These are phyloP conservation scores for Cyanoramphus novaezelandiae DNA, from an alignment of 2,113 vertebrate genomes.

Conservation along the genomic window DNA sequence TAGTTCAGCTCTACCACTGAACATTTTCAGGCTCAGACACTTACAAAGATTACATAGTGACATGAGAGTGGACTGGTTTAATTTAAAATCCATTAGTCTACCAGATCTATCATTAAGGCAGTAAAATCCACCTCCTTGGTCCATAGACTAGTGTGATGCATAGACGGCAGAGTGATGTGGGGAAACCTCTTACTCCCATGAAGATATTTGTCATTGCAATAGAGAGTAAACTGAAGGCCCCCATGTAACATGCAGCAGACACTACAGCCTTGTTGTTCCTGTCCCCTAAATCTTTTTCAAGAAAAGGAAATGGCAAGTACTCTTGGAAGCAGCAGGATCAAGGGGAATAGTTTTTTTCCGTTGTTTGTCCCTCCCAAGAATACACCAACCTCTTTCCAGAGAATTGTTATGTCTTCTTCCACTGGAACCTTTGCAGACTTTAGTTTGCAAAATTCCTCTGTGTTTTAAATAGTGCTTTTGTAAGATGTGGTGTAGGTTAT, in stretches of 20 bases:
- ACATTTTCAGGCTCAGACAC: neutral
- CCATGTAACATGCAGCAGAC: neutral
- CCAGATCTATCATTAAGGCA: conserved; percentile 22
- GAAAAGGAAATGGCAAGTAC: conserved; percentile 23
- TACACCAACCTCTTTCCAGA: neutral
- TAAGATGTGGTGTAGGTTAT: neutral
- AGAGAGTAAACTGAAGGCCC: conserved; percentile 6
- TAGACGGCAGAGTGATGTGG: neutral
- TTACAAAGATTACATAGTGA: neutral
- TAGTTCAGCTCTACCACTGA: neutral
- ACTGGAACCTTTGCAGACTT: neutral
- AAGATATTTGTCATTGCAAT: neutral
- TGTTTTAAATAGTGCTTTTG: neutral
- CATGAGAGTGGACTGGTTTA: neutral
- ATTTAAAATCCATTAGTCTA: conserved; percentile 23
- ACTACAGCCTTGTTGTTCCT: conserved; percentile 31
- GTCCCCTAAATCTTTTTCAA: conserved; percentile 36
- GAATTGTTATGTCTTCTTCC: neutral
- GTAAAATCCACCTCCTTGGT: conserved; percentile 1
- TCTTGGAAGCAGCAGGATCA: neutral
- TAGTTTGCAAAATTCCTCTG: conserved; percentile 18
- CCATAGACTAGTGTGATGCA: neutral
- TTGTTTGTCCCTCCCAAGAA: neutral
- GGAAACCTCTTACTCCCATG: neutral
- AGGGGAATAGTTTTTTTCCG: neutral